phyloP scores from a whole-genome alignment of 1,140 invertebrate species.

The Aphidius ervi region DNA sequence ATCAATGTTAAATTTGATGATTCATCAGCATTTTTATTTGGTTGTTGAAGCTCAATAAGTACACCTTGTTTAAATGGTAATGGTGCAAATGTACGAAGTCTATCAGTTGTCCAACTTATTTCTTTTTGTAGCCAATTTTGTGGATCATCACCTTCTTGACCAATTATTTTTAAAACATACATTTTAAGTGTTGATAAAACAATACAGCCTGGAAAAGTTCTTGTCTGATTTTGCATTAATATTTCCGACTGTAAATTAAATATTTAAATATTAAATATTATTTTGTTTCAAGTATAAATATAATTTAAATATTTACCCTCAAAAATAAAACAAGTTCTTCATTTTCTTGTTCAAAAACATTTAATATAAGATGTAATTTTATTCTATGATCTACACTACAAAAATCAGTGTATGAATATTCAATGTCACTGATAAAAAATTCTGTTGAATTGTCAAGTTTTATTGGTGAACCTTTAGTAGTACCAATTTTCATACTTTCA shows the following conservation, averaged over 20 bases:
- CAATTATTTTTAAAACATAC: slow-evolving; percentile 54
- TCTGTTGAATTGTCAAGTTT: slow-evolving; percentile 33
- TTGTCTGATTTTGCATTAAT: slow-evolving; percentile 39
- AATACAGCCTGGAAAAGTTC: slow-evolving; percentile 51
- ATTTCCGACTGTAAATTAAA: slow-evolving; percentile 35
- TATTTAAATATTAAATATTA: too few species aligned
- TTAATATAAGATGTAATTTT: slow-evolving; percentile 56
- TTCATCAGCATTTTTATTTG: slow-evolving; percentile 35
- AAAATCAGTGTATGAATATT: slow-evolving; percentile 58
- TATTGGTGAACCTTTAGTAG: slow-evolving; percentile 28
- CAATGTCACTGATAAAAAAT: slow-evolving; percentile 36
- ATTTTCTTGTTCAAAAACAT: slow-evolving; percentile 55
- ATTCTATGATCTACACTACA: slow-evolving; percentile 57
- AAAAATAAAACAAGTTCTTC: slow-evolving; percentile 57
- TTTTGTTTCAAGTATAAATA: too few species aligned
- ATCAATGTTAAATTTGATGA: slow-evolving; percentile 33
- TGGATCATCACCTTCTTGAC: slow-evolving; percentile 49
- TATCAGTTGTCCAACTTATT: slow-evolving; percentile 46
- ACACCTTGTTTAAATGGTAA: slow-evolving; percentile 51
- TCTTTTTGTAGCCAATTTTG: slow-evolving; percentile 48
- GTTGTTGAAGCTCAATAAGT: slow-evolving; percentile 43
- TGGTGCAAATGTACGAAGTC: slow-evolving; percentile 43
- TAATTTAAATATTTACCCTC: slow-evolving; percentile 21
- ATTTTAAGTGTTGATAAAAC: slow-evolving; percentile 55
- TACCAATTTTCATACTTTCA: slow-evolving; percentile 45